Evolutionary conservation across 2,888 invertebrate species (phyloP).

Genomic region (Machimus atricapillus): DNA sequence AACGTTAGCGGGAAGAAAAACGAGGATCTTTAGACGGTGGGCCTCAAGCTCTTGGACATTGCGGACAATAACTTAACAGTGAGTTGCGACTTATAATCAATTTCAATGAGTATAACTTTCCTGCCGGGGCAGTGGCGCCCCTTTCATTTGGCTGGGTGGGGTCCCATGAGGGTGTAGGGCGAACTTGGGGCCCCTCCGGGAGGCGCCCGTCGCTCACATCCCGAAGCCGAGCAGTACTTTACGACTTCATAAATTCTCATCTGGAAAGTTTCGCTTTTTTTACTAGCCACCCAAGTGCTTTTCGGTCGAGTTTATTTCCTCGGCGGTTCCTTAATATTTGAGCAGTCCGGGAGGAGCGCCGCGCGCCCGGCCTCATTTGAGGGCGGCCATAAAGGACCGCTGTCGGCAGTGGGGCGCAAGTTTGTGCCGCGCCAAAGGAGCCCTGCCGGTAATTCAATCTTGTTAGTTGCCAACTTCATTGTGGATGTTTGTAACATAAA

Average conservation of each 20-base stretch:
- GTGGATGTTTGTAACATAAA: slow-evolving; percentile 28
- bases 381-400: background rate
- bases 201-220: background rate
- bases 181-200: background rate
- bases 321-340: slow-evolving; percentile 31
- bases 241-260: slow-evolving; percentile 46
- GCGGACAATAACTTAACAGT: slow-evolving; percentile 82
- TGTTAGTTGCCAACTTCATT: slow-evolving; percentile 38
- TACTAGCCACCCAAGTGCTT: slow-evolving; percentile 11
- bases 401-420: slow-evolving; percentile 19
- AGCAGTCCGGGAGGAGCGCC: background rate
- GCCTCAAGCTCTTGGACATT: slow-evolving; percentile 76
- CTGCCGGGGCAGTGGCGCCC: background rate
- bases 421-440: background rate
- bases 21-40: slow-evolving; percentile 75
- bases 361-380: background rate
- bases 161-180: background rate
- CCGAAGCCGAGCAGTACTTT: slow-evolving; percentile 25
- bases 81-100: slow-evolving; percentile 52
- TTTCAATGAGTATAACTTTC: background rate
- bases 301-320: slow-evolving; percentile 8
- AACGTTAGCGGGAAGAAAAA: slow-evolving; percentile 79
- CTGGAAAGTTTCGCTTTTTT: slow-evolving; percentile 41
- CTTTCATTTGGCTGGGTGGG: background rate
- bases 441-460: slow-evolving; percentile 37